Evolutionary conservation across 1,140 invertebrate species (phyloP).

Genomic region (Aricia agestis): DNA sequence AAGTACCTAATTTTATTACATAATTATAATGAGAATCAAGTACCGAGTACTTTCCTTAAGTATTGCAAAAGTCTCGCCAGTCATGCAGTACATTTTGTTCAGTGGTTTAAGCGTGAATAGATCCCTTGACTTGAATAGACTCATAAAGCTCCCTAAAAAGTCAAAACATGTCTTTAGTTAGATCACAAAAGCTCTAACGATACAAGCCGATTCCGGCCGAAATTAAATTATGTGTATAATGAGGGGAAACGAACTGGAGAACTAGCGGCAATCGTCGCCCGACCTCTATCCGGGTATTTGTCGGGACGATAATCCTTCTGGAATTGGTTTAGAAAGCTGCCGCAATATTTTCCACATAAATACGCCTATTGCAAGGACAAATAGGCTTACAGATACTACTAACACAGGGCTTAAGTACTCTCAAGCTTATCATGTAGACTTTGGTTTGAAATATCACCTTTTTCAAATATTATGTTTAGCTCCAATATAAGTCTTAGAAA

Average conservation of each 20-base stretch:
- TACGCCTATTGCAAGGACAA: constrained; percentile 26
- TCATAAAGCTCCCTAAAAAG: too few species aligned
- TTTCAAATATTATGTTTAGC: too few species aligned
- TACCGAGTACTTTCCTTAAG: too few species aligned
- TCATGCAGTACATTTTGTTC: too few species aligned
- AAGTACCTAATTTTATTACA: too few species aligned
- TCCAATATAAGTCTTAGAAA: too few species aligned
- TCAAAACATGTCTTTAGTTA: not conserved
- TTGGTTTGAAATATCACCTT: too few species aligned
- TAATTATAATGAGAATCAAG: too few species aligned
- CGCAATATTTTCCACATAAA: constrained; percentile 36
- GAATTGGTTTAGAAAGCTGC: constrained; percentile 36
- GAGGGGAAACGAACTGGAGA: not conserved
- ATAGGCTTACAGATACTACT: constrained; percentile 28
- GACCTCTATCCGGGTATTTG: constrained; percentile 27
- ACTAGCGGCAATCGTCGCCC: constrained; percentile 28
- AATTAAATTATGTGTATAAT: not conserved
- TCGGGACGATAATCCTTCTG: constrained; percentile 34
- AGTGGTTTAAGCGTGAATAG: too few species aligned
- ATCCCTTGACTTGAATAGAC: too few species aligned
- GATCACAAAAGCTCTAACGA: not conserved
- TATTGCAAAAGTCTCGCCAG: too few species aligned
- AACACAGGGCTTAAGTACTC: not conserved
- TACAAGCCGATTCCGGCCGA: not conserved
- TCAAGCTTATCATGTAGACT: not conserved